phyloP scores from a whole-genome alignment of 2,888 invertebrate species.

The Apodemia mormo region DNA sequence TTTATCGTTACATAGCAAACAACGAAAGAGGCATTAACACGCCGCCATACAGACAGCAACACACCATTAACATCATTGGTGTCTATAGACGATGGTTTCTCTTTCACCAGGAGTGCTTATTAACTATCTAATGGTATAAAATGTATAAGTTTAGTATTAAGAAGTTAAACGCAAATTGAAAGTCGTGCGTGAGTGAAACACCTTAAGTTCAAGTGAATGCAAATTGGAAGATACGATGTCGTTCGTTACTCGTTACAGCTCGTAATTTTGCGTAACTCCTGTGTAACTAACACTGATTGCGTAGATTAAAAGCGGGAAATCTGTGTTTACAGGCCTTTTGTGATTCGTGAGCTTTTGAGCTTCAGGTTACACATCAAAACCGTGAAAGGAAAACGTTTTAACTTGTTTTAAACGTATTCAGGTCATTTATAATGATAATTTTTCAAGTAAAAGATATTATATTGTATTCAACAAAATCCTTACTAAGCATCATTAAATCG shows the following conservation, averaged over 20 bases:
- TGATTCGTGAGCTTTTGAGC: background rate
- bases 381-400: background rate
- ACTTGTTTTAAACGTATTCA: background rate
- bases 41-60: too few relatives aligned
- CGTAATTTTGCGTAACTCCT: constrained; percentile 2
- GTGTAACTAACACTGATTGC: constrained; percentile 10
- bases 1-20: too few relatives aligned
- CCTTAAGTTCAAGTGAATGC: background rate
- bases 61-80: too few relatives aligned
- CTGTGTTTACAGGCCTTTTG: background rate
- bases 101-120: too few relatives aligned
- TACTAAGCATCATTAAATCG: too few relatives aligned
- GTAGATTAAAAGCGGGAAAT: constrained; percentile 8
- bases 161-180: background rate
- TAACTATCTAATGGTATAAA: background rate
- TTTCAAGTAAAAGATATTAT: too few relatives aligned
- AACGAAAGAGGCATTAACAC: too few relatives aligned
- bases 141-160: background rate
- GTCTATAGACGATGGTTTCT: too few relatives aligned
- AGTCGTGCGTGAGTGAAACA: background rate
- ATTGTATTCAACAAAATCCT: too few relatives aligned
- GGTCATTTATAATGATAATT: background rate
- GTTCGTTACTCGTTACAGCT: constrained; percentile 7
- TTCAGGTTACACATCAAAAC: background rate
- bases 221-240: background rate